Conservation (phyloP, 2,113 vertebrate genomes). For the Onychorhynchus coronatus region DNA sequence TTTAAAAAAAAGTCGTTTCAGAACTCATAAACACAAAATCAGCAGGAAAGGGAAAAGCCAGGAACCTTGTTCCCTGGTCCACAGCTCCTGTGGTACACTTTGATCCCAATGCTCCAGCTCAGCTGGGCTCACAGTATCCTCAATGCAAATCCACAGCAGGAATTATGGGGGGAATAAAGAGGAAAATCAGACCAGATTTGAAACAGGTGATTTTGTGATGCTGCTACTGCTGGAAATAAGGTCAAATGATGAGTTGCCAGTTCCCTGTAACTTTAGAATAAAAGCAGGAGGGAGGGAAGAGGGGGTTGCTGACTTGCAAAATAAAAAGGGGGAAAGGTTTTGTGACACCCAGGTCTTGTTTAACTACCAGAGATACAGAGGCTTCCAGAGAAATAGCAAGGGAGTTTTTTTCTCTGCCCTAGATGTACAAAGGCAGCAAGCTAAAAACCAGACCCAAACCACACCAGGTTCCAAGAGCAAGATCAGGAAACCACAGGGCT, state of each 20-base stretch:
- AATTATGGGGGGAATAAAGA: not conserved
- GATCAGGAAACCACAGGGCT: not conserved
- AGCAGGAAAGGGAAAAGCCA: not conserved
- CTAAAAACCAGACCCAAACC: not conserved
- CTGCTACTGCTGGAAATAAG: not conserved
- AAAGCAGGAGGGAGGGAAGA: not conserved
- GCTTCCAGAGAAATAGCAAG: not conserved
- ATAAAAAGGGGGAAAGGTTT: not conserved
- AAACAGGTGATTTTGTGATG: not conserved
- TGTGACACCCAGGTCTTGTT: not conserved
- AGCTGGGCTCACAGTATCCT: not conserved
- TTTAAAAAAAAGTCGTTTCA: not conserved
- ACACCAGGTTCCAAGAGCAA: not conserved
- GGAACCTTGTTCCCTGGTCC: not conserved
- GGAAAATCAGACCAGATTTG: not conserved
- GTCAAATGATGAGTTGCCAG: not conserved
- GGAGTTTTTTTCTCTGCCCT: not conserved
- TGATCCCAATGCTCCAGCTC: not conserved
- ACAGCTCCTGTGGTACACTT: not conserved
- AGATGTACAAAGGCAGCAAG: rapidly evolving
- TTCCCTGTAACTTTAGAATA: not conserved
- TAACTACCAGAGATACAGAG: not conserved
- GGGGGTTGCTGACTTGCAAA: not conserved
- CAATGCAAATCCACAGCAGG: not conserved
- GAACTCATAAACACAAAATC: not conserved